Conservation (phyloP, 2,797 vertebrate genomes). For the Euphonia xanthogaster region DNA sequence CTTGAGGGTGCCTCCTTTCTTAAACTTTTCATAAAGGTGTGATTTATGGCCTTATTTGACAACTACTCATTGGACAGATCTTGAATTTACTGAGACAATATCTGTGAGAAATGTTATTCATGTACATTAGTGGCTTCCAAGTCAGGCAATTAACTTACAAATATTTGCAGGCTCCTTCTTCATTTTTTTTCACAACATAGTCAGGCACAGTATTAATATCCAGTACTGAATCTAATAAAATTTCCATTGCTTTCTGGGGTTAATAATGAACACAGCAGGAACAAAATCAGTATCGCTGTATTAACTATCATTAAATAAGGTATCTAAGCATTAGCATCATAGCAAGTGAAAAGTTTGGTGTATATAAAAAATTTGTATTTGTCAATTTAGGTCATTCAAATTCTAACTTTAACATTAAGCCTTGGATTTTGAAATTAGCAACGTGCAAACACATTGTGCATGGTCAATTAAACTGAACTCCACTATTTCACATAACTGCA, state of each 20-base stretch:
- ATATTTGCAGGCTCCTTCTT: conserved; percentile 8
- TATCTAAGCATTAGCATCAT: background rate
- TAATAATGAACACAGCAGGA: conserved; percentile 51
- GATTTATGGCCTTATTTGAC: background rate
- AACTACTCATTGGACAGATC: background rate
- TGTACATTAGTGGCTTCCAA: conserved; percentile 14
- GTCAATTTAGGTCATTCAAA: background rate
- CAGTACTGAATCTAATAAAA: conserved; percentile 22
- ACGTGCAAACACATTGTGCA: background rate
- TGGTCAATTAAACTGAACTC: conserved; percentile 1
- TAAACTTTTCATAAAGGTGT: background rate
- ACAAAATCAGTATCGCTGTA: conserved; percentile 43
- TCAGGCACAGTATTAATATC: conserved; percentile 20
- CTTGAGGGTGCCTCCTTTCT: background rate
- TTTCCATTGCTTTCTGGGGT: conserved; percentile 30
- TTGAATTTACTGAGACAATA: background rate
- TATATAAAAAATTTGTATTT: background rate
- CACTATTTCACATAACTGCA: background rate
- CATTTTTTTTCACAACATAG: conserved; percentile 11
- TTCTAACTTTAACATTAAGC: background rate
- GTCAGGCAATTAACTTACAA: conserved; percentile 42
- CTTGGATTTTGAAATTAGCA: background rate
- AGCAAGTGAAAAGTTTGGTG: background rate
- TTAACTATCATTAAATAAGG: conserved; percentile 41
- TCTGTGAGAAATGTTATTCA: conserved; percentile 14